Base-by-base conservation (phyloP, 35 echinoderm and acorn worm species). In the Lytechinus pictus region DNA sequence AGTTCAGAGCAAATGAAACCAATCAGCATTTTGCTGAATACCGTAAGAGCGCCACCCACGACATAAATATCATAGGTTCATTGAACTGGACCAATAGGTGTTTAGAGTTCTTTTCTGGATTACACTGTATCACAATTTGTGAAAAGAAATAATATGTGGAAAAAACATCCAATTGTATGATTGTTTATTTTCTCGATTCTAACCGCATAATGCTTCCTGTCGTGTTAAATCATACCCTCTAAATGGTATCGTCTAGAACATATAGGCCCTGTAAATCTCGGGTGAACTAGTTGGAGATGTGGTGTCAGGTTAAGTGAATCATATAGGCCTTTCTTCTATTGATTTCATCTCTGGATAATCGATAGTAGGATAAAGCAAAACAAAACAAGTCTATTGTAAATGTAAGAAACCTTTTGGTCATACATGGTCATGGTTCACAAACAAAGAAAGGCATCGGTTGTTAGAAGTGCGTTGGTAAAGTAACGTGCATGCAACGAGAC, bases 161-260 rank as follows among this genome's bases (percentile, higher is more conserved):
- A n/a, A 79, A 79, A 24, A 79, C 66, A 79, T n/a, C 66, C 66
- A 79, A 79, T 79, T 79, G 66, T 79, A 24, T 24, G 19, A 79
- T 79, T 79, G 16, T 16, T 79, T 79, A 7, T 24, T 19, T 24
- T 24, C 19, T 79, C 14, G 12, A 24, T 79, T 79, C 14, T 24
- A 79, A 79, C 66, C 66, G 66, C 66, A 79, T 79, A 79, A 79
- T 79, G 19, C 66, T 79, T 79, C 66, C 66, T 79, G 66, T 79
- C 66, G 5, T 79, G 1, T 1, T 79, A 6, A 79, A 1, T 44
- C 33, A 79, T 79, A 79, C n/a, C 66, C 19, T 79, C 19, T n/a
- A 71, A 10, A 71, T 71, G 4, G 13, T 24, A 71, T 21, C 61
- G n/a, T 44, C 33, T 44, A 44, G 33, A 44, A 44, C 1, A 44